Conservation (phyloP, 2,797 vertebrate genomes). For the Delichon dasypus region DNA sequence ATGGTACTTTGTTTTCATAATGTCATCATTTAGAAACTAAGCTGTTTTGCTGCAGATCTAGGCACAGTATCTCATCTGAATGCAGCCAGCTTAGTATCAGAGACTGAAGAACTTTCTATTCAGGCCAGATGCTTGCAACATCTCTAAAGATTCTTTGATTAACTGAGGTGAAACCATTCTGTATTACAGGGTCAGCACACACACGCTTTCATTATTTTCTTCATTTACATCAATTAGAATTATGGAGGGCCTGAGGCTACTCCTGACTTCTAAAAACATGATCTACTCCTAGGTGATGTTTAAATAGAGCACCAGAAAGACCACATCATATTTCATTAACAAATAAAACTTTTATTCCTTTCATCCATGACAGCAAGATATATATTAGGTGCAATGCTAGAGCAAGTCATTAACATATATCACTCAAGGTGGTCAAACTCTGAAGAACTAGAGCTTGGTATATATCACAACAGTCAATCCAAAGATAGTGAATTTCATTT, state of each 20-base stretch:
- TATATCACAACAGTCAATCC: conserved; percentile 49
- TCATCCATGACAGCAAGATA: conserved; percentile 66
- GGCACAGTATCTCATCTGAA: conserved; percentile 53
- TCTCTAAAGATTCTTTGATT: conserved; percentile 90
- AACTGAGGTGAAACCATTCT: conserved; percentile 90
- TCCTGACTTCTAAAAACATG: conserved; percentile 76
- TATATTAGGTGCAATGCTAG: conserved; percentile 50
- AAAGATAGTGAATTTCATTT: conserved; percentile 46
- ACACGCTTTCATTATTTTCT: conserved; percentile 82
- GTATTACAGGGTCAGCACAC: conserved; percentile 89
- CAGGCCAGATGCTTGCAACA: conserved; percentile 85
- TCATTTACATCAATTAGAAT: conserved; percentile 94
- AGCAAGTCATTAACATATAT: conserved; percentile 66
- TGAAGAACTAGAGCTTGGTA: conserved; percentile 24
- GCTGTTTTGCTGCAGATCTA: neutral
- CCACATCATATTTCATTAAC: conserved; percentile 85
- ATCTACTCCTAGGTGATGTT: conserved; percentile 75
- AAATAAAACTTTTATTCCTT: conserved; percentile 81
- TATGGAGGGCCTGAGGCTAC: conserved; percentile 77
- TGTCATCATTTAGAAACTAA: neutral
- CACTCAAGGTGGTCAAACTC: conserved; percentile 55
- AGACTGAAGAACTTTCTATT: conserved; percentile 74
- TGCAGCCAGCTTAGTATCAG: conserved; percentile 71
- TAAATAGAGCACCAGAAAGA: conserved; percentile 80
- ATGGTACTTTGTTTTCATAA: neutral